A percentile compares a stretch with the other conserved stretches of the same genome.
phyloP scores from a whole-genome alignment of 2,113 vertebrate species.

The Ahaetulla prasina region DNA sequence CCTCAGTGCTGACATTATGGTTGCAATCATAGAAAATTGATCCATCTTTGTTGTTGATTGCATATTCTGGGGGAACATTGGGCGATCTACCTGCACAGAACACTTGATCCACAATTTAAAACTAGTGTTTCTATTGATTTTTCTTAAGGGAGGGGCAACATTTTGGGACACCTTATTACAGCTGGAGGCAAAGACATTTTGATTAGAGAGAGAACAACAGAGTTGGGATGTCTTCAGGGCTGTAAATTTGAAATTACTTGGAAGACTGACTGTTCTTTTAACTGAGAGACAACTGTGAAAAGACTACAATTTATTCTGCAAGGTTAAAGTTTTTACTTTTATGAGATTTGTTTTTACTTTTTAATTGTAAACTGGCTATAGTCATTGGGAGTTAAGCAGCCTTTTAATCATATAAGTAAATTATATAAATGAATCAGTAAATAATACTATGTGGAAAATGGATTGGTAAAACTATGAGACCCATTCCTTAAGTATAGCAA shows the following conservation, averaged over 20 bases:
- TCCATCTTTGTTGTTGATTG: neutral
- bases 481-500: neutral
- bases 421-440: neutral
- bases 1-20: neutral
- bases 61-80: no score
- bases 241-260: neutral
- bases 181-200: neutral
- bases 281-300: neutral
- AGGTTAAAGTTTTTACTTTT: neutral
- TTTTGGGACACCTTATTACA: neutral
- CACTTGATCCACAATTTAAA: neutral
- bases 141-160: neutral
- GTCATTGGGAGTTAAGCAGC: neutral
- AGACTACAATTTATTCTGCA: neutral
- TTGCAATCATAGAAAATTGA: neutral
- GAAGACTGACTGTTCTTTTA: fast-evolving
- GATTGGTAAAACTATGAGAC: neutral
- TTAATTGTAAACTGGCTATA: neutral
- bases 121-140: neutral
- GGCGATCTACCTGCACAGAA: neutral
- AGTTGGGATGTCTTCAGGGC: neutral
- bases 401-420: neutral
- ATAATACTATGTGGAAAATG: neutral
- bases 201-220: neutral
- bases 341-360: neutral